Percentiles rank a stretch among this genome's conserved stretches.
These are phyloP conservation scores for Scomberomorus guttatus DNA, from an alignment of 2,797 vertebrate species.

Conservation along the genomic window DNA sequence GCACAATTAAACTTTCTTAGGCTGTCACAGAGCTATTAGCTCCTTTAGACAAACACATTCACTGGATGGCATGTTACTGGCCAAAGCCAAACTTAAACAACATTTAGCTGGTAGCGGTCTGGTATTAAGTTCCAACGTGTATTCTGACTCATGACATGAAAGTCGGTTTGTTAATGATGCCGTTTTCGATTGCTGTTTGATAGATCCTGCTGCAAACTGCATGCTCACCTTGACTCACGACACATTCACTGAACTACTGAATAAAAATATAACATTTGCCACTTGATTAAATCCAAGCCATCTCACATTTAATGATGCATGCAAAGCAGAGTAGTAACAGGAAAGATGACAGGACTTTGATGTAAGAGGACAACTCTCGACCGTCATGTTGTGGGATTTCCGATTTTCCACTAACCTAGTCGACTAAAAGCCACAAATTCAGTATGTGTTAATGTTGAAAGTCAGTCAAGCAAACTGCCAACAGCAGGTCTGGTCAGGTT, in stretches of 20 bases:
- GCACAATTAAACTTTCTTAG: slow-evolving; percentile 10
- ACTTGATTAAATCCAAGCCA: neutral
- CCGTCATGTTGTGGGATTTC: neutral
- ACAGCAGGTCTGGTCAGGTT: slow-evolving; percentile 54
- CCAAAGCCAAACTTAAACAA: slow-evolving; percentile 17
- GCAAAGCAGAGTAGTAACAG: neutral
- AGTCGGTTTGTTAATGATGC: slow-evolving; percentile 42
- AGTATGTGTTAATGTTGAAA: slow-evolving; percentile 30
- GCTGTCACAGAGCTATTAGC: neutral
- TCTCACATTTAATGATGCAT: slow-evolving; percentile 1
- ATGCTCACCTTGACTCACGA: slow-evolving; percentile 2
- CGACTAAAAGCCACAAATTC: slow-evolving; percentile 56
- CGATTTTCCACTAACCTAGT: slow-evolving; percentile 9
- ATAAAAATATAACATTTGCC: neutral
- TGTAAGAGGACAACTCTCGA: slow-evolving; percentile 1
- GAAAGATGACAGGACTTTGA: slow-evolving; percentile 19
- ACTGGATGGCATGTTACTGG: slow-evolving; percentile 4
- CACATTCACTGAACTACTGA: neutral
- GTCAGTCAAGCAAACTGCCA: slow-evolving; percentile 17
- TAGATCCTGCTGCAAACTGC: slow-evolving; percentile 27
- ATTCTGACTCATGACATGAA: slow-evolving; percentile 30
- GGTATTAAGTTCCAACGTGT: slow-evolving; percentile 13
- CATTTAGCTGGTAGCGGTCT: slow-evolving; percentile 28
- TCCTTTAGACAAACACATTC: slow-evolving; percentile 24
- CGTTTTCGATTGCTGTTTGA: slow-evolving; percentile 34